These are phyloP conservation scores for Dione juno DNA, from an alignment of 2,888 invertebrate species.

Conservation along the genomic window DNA sequence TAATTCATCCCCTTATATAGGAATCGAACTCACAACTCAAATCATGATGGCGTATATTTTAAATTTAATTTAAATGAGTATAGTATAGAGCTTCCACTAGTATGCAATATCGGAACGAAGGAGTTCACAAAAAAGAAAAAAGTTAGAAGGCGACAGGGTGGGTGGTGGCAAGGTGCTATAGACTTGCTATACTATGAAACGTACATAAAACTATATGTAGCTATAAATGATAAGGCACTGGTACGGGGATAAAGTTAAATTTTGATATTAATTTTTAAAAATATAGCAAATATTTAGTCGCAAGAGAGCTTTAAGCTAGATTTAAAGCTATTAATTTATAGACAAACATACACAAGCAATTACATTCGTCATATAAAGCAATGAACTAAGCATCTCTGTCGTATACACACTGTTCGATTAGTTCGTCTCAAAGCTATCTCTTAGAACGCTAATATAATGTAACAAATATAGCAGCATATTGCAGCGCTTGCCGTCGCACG, in stretches of 20 bases:
- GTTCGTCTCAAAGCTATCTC: conserved; percentile 62
- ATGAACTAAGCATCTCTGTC: background rate
- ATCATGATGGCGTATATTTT: background rate
- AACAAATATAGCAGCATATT: conserved; percentile 47
- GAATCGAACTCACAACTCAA: background rate
- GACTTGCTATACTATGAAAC: conserved; percentile 13
- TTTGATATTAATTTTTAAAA: background rate
- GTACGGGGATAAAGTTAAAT: background rate
- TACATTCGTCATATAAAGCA: background rate
- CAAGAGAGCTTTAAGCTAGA: too few species aligned
- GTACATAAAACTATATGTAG: background rate
- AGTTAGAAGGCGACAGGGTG: conserved; percentile 65
- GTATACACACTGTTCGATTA: conserved; percentile 52
- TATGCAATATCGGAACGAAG: conserved; percentile 68
- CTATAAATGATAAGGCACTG: background rate
- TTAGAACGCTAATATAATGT: conserved; percentile 36
- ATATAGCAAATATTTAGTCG: too few species aligned
- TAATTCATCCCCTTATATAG: background rate
- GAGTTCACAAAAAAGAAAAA: conserved; percentile 67
- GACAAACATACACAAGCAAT: background rate
- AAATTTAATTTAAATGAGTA: background rate
- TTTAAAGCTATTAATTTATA: too few species aligned
- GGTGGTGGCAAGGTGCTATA: conserved; percentile 48
- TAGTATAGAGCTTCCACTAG: conserved; percentile 49
- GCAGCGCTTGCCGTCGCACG: conserved; percentile 51